A percentile compares a stretch with the other conserved stretches of the same genome.
Conservation (phyloP, 2,888 invertebrate species). For the Anthoptus insignis region DNA sequence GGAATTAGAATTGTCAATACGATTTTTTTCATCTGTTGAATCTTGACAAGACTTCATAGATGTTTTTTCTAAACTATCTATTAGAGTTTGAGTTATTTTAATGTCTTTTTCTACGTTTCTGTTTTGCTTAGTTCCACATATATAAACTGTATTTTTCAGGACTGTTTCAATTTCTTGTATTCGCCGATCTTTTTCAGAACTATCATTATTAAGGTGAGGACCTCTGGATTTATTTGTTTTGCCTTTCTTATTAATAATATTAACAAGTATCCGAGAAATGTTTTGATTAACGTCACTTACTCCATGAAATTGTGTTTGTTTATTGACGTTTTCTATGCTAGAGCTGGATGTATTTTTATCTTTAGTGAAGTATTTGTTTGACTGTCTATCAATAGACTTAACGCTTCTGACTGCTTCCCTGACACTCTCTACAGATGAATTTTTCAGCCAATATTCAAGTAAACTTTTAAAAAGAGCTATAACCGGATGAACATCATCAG, state of each 20-base stretch:
- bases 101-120: conserved; percentile 65
- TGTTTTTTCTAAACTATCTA: conserved; percentile 62
- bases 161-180: conserved; percentile 73
- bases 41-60: conserved; percentile 47
- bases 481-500: conserved; percentile 61
- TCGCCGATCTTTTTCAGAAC: conserved; percentile 66
- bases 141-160: conserved; percentile 73
- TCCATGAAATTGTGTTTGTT: conserved; percentile 65
- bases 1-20: conserved; percentile 58
- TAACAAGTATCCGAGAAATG: conserved; percentile 36
- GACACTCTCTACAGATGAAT: conserved; percentile 56
- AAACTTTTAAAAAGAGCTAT: conserved; percentile 69
- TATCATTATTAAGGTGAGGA: conserved; percentile 48
- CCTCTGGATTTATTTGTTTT: conserved; percentile 25
- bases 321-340: conserved; percentile 53
- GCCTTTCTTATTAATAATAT: conserved; percentile 42
- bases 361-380: conserved; percentile 62
- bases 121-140: conserved; percentile 61
- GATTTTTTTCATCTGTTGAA: conserved; percentile 40
- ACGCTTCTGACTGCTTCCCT: conserved; percentile 57
- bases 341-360: conserved; percentile 66
- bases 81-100: conserved; percentile 66
- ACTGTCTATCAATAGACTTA: conserved; percentile 62
- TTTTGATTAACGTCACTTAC: conserved; percentile 50
- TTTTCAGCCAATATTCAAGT: conserved; percentile 72